phyloP scores from a whole-genome alignment of 2,888 invertebrate species.

The Auanema freiburgensis region DNA sequence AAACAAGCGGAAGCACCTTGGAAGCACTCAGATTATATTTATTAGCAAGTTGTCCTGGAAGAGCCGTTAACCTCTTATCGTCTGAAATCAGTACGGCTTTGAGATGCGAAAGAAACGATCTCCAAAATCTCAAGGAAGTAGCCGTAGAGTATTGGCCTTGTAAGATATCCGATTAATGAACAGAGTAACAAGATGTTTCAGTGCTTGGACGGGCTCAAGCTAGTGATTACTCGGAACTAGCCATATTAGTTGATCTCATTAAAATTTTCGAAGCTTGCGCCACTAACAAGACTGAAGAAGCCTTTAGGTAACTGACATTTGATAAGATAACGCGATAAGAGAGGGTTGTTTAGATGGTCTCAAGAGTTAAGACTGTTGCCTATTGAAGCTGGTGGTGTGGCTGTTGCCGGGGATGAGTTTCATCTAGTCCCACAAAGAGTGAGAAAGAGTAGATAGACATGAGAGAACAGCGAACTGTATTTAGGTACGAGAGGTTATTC shows the following conservation, averaged over 20 bases:
- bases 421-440: conserved; percentile 54
- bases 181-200: conserved; percentile 19
- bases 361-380: conserved; percentile 36
- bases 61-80: conserved; percentile 31
- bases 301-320: conserved; percentile 21
- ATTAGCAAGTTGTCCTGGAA: conserved; percentile 34
- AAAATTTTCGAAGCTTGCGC: conserved; percentile 43
- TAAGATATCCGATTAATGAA: too few species aligned
- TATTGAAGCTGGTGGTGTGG: conserved; percentile 29
- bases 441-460: conserved; percentile 15
- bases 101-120: conserved; percentile 22
- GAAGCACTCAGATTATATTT: conserved; percentile 47
- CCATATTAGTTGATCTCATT: conserved; percentile 42
- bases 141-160: too few species aligned
- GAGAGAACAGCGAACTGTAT: not conserved
- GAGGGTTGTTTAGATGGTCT: conserved; percentile 24
- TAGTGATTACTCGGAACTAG: conserved; percentile 39
- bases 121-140: conserved; percentile 19
- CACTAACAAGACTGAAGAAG: conserved; percentile 29
- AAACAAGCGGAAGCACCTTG: conserved; percentile 48
- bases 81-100: conserved; percentile 31
- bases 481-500: conserved; percentile 47
- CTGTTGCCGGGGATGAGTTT: conserved; percentile 45
- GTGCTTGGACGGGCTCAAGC: conserved; percentile 28
- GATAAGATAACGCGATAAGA: not conserved